Conservation (phyloP, 2,797 vertebrate species). For the Discoglossus pictus region DNA sequence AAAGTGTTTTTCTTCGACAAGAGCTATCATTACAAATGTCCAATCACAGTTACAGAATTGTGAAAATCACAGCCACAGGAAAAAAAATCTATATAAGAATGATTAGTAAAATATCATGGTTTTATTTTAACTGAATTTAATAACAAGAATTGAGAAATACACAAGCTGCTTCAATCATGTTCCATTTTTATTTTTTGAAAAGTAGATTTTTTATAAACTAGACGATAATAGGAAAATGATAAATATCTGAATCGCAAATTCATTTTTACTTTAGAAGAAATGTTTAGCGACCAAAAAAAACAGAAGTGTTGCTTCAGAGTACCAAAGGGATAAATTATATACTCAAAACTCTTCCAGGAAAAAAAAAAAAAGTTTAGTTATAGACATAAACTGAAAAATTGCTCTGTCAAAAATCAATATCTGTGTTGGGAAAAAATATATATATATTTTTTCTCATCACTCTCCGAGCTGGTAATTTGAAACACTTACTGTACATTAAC, state of each 20-base stretch:
- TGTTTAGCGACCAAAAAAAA: slow-evolving; percentile 30
- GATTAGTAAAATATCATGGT: too few species aligned
- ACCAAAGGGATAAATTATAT: slow-evolving; percentile 43
- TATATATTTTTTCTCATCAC: slow-evolving; percentile 31
- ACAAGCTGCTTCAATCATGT: slow-evolving; percentile 28
- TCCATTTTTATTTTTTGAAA: slow-evolving; percentile 29
- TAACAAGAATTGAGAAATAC: too few species aligned
- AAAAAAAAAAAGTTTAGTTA: neutral
- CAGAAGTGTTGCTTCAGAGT: slow-evolving; percentile 12
- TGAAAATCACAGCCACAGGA: neutral
- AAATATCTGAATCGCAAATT: slow-evolving; percentile 43
- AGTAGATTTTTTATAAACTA: slow-evolving; percentile 15
- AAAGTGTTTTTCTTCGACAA: too few species aligned
- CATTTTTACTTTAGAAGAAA: slow-evolving; percentile 15
- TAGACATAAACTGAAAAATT: slow-evolving; percentile 22
- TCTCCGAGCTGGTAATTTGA: slow-evolving; percentile 58
- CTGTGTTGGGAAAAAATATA: slow-evolving; percentile 45
- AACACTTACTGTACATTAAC: slow-evolving; percentile 52
- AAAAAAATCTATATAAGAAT: neutral
- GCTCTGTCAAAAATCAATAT: slow-evolving; percentile 51
- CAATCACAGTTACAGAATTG: too few species aligned
- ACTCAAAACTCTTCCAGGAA: slow-evolving; percentile 9
- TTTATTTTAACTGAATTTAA: too few species aligned
- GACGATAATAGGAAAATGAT: slow-evolving; percentile 44
- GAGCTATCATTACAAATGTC: too few species aligned